Base-by-base conservation (phyloP, 2,797 vertebrate species). In the Lagodon rhomboides region DNA sequence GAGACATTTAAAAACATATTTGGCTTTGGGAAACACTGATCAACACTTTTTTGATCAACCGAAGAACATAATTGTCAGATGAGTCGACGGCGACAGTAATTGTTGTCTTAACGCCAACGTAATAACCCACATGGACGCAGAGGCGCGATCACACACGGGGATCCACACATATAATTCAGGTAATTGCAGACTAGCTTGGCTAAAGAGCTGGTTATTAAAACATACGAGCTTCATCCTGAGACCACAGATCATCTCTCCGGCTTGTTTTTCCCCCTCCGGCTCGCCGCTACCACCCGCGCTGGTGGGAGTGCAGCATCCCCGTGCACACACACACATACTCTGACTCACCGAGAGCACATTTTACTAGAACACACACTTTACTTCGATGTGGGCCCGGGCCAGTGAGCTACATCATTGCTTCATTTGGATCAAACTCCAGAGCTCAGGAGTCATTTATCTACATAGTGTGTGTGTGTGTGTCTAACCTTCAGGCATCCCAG, bases 341-440 rank as follows among this genome's bases (percentile, higher is more conserved):
- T 69, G 76, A 80, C 77, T 81, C 74, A 79, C 50, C 53, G 53
- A 70, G 51, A 88, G 67, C 69, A 85, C 86, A 69, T 87, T 87
- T 47, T 64, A 85, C 80, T 73, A 64, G 63, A 64, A 75, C 74
- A 66, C 80, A 85, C 79, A 59, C 80, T 87, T 85, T 72, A 82
- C 84, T 90, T 87, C 71, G 86, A 68, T 85, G 83, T 75, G 73
- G 86, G 89, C 83, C 88, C 82, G 82, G 83, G 88, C 92, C 93
- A 93, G 87, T 93, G 93, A 95, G 90, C 94, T 94, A 94, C 93
- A 95, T 95, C 93, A 94, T 94, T 93, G 93, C 93, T 95, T 94
- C 92, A 92, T 94, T 94, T 93, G 91, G 92, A 92, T 93, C 93
- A 94, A 93, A 91, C 92, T 93, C 88, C 84, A 81, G 76, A 85